A percentile compares a stretch with the other conserved stretches of the same genome.
These are phyloP conservation scores for Drosophila tanythrix DNA, from an alignment of 2,888 invertebrate genomes.

Conservation along the genomic window DNA sequence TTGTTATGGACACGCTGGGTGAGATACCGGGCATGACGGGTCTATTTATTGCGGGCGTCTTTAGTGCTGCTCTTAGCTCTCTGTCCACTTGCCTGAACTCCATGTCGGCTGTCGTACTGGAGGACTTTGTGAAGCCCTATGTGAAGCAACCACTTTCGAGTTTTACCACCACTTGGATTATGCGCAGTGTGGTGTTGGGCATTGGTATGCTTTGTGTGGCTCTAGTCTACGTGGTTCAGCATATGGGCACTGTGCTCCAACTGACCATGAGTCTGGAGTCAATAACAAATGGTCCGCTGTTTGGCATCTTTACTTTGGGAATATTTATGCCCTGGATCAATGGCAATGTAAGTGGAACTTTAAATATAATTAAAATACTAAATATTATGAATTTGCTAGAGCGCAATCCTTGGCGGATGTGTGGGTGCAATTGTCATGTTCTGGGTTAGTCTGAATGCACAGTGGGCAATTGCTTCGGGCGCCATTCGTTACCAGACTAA, in stretches of 20 bases:
- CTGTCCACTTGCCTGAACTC: constrained; percentile 92
- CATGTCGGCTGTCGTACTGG: constrained; percentile 90
- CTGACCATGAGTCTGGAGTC: constrained; percentile 89
- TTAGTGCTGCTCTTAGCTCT: constrained; percentile 94
- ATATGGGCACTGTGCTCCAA: constrained; percentile 90
- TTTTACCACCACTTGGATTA: constrained; percentile 87
- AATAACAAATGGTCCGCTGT: constrained; percentile 89
- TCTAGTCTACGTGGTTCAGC: constrained; percentile 90
- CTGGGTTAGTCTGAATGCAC: constrained; percentile 88
- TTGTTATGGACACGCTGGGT: constrained; percentile 93
- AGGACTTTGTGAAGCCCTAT: constrained; percentile 90
- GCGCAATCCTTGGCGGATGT: constrained; percentile 87
- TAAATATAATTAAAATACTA: background rate
- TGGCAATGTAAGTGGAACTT: constrained; percentile 86
- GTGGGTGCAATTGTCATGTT: constrained; percentile 87
- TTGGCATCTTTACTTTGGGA: constrained; percentile 89
- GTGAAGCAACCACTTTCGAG: constrained; percentile 86
- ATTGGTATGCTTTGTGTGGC: constrained; percentile 89
- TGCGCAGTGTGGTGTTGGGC: constrained; percentile 89
- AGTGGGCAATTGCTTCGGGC: constrained; percentile 87
- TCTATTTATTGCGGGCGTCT: constrained; percentile 94
- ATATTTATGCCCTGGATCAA: constrained; percentile 90
- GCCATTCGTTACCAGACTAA: constrained; percentile 89
- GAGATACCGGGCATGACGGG: constrained; percentile 93
- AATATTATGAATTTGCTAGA: constrained; percentile 82